Conservation (phyloP, 30 jellyfish, hydroid and myxozoan species). For the Turritopsis dohrnii region DNA sequence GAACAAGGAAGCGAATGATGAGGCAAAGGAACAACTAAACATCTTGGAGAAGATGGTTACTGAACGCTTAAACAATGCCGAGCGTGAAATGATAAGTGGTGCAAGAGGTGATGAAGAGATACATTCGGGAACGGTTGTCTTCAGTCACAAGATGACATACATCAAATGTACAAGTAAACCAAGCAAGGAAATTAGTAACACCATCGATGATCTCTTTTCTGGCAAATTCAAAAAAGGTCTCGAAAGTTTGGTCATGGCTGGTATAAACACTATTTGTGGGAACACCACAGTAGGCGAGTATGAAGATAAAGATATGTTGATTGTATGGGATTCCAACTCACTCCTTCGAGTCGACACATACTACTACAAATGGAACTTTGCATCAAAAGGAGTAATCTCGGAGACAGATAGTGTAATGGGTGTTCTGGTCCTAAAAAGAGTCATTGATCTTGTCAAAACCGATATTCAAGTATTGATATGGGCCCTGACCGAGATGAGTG, state of each 20-base stretch:
- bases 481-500: no score
- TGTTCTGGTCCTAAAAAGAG: no score
- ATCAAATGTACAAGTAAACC: not conserved
- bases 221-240: not conserved
- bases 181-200: not conserved
- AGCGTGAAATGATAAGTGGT: not conserved
- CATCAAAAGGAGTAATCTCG: no score
- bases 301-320: not conserved
- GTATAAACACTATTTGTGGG: not conserved
- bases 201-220: not conserved
- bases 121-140: not conserved
- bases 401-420: no score
- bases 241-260: not conserved
- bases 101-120: not conserved
- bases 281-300: not conserved
- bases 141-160: not conserved
- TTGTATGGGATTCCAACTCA: not conserved
- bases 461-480: no score
- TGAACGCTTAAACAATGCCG: not conserved
- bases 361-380: no score
- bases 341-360: no score
- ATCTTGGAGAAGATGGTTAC: not conserved
- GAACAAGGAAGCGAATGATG: not conserved
- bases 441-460: no score
- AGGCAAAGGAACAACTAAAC: not conserved